A percentile compares a stretch with the other conserved stretches of the same genome.
phyloP scores from a whole-genome alignment of 2,888 invertebrate species.

The Notodonta ziczac region DNA sequence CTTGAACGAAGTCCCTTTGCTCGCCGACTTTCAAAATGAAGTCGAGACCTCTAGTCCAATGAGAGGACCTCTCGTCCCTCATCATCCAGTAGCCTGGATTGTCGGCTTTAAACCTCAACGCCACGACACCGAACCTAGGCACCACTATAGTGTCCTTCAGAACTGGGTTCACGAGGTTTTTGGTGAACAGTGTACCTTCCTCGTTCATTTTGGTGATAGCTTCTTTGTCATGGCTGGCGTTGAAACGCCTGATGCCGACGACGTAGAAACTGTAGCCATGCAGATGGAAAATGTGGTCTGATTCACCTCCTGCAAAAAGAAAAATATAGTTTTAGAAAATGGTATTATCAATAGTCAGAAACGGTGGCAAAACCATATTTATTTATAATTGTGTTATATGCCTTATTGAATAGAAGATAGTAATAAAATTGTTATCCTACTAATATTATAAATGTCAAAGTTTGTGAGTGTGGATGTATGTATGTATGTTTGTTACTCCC shows the following conservation, averaged over 20 bases:
- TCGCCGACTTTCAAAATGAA: constrained; percentile 90
- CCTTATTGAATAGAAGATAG: no score
- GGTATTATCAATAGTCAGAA: no score
- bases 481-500: no score
- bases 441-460: no score
- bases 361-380: no score
- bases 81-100: constrained; percentile 94
- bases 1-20: constrained; percentile 85
- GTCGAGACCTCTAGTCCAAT: constrained; percentile 91
- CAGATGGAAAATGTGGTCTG: constrained; percentile 89
- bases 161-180: constrained; percentile 86
- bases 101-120: constrained; percentile 89
- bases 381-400: no score
- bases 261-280: constrained; percentile 91
- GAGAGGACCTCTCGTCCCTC: constrained; percentile 89
- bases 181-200: constrained; percentile 80
- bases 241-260: constrained; percentile 84
- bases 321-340: constrained; percentile 5
- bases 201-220: constrained; percentile 84
- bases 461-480: no score
- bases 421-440: no score
- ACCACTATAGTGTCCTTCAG: constrained; percentile 90
- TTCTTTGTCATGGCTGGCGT: constrained; percentile 76
- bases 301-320: constrained; percentile 83
- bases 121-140: constrained; percentile 88